Base-by-base conservation (phyloP, 2,113 vertebrate genomes). In the Cololabis saira region DNA sequence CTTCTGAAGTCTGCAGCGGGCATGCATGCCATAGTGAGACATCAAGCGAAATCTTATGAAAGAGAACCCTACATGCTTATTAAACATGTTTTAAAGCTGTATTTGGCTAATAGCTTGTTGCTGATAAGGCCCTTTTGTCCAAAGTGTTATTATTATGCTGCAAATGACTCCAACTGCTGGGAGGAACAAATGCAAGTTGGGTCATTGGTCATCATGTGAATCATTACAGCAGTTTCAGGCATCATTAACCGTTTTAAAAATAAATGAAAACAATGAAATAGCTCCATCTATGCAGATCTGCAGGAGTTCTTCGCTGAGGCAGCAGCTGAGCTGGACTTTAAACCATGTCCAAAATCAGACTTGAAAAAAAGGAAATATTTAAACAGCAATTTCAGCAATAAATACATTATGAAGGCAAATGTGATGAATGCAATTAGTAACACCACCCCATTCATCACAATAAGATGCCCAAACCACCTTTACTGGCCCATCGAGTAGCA, bases 171-270 rank as follows among this genome's bases (percentile, higher is more conserved):
- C 1, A 7, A 49, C 51, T 0, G 0, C 72, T 58, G 71, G 40
- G 57, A 61, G 68, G 37, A 74, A 71, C 21, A 59, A 75, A 55
- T 37, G 17, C 27, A 65, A 76, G 51, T 49, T 64, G 60, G 44
- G 66, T 55, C 50, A 37, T 2, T 5, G 76, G 78, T 84, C 67
- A 27, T 67, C 13, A 19, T 59, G 54, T 22, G 17, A 73, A 54
- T 66, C 55, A 67, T 82, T 80, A 73, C 45, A 57, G 57, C 37
- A 37, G 19, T 24, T 56, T 57, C 61, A 66, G 73, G 70, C 61
- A 58, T 72, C 75, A 83, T 74, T 80, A 83, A 62, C 64, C 8
- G 52, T 70, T 61, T 72, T 64, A 50, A 73, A 70, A 77, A 10
- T 64, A 70, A 79, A 81, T 55, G 21, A 47, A 22, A 17, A 62